These are phyloP conservation scores for Monomorium pharaonis DNA, from an alignment of 1,140 invertebrate genomes.

Conservation along the genomic window DNA sequence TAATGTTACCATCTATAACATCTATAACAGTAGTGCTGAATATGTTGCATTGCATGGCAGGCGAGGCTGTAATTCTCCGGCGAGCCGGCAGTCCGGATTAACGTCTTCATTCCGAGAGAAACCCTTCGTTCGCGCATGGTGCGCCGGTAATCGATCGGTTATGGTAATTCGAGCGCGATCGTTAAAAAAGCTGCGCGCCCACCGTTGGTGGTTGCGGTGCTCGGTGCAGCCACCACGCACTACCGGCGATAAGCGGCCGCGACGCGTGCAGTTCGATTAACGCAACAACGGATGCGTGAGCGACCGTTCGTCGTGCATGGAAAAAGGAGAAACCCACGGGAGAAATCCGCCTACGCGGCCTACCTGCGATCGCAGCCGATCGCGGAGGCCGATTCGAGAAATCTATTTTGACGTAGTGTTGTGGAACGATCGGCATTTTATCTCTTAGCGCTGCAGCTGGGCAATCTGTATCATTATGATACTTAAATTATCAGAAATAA, in stretches of 20 bases:
- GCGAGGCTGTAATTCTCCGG: slow-evolving; percentile 17
- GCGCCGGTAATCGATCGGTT: slow-evolving; percentile 64
- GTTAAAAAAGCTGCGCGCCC: slow-evolving; percentile 59
- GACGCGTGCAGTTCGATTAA: slow-evolving; percentile 64
- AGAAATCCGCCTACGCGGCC: slow-evolving; percentile 10
- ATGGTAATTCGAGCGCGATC: slow-evolving; percentile 63
- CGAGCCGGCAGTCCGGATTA: slow-evolving; percentile 49
- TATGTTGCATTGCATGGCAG: slow-evolving; percentile 4
- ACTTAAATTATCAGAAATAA: neutral
- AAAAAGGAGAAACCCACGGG: slow-evolving; percentile 23
- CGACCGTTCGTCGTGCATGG: slow-evolving; percentile 32
- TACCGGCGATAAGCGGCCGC: slow-evolving; percentile 41
- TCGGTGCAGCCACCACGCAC: slow-evolving; percentile 26
- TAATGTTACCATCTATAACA: slow-evolving; percentile 8
- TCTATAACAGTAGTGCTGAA: neutral
- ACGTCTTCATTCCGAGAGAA: slow-evolving; percentile 63
- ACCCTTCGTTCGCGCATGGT: slow-evolving; percentile 22
- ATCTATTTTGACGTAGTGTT: slow-evolving; percentile 7
- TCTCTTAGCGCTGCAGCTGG: neutral
- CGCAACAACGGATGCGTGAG: slow-evolving; percentile 47
- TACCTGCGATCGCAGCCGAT: slow-evolving; percentile 11
- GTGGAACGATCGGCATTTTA: neutral
- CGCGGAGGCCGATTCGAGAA: neutral
- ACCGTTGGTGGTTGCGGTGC: slow-evolving; percentile 18
- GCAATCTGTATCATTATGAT: neutral